Base-by-base conservation (phyloP, 2,888 invertebrate genomes). In the Neoscelio sp. region DNA sequence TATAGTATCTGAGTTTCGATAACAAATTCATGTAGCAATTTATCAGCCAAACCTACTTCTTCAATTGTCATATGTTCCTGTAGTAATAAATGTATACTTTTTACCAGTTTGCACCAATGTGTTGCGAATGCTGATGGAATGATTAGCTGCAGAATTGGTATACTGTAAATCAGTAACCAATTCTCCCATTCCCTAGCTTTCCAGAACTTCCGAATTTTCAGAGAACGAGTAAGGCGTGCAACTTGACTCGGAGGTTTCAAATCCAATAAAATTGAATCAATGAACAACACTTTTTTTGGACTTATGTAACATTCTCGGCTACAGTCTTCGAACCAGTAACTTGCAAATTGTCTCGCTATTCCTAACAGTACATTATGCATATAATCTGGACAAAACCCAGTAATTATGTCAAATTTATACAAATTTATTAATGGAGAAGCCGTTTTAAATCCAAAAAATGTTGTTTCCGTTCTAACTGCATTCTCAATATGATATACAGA, bases 291-390 rank as follows among this genome's bases (percentile, higher is more conserved):
- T 13, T 30, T 38, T 12, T 5, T 2, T 10, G 17, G 30, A 7
- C 0, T 18, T 17, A 70, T 13, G 1, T 28, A 62, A 10, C 52
- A 64, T 2, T 13, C 4, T 4, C 17, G 12, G 5, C 42, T 23
- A 6, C 18, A 44, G 3, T 12, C 10, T 13, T 46, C 26, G 7
- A 78, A 42, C 78, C 78, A 62, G 26, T 62, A 56, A n/a, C 42
- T n/a, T n/a, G n/a, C n/a, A n/a, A n/a, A n/a, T n/a, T n/a, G n/a
- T n/a, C n/a, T n/a, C n/a, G n/a, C n/a, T 1, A 65, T 52, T 6
- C 77, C 77, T 12, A 67, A 28, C 30, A 7, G 7, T 2, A 60
- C 12, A 33, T 42, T 56, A 28, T 78, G 78, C 78, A 78, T 74
- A 8, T 15, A 30, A 58, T 78, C 74, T 1, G 64, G 70, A 1